These are phyloP conservation scores for Zonitis immaculata DNA, from an alignment of 2,888 invertebrate genomes.

Conservation along the genomic window DNA sequence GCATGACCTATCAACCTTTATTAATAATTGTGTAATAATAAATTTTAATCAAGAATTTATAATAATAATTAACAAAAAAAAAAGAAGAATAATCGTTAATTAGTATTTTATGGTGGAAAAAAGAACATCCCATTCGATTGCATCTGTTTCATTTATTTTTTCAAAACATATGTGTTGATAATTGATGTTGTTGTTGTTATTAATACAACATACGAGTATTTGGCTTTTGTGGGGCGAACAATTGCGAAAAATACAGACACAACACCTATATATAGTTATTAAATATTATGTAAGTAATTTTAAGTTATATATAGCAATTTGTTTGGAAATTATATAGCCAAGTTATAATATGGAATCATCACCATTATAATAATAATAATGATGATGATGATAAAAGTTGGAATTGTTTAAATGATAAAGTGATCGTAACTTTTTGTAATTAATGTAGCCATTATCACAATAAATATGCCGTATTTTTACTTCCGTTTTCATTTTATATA, in stretches of 20 bases:
- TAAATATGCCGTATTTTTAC: background rate
- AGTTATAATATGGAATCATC: too few relatives aligned
- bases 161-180: background rate
- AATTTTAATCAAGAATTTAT: background rate
- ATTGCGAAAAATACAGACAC: background rate
- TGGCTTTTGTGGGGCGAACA: background rate
- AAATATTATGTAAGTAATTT: background rate
- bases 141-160: background rate
- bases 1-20: constrained; percentile 11
- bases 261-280: background rate
- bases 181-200: too few relatives aligned
- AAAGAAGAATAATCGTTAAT: too few relatives aligned
- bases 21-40: constrained; percentile 4
- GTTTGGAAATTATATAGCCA: too few relatives aligned
- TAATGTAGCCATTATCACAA: background rate
- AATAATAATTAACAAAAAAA: too few relatives aligned
- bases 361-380: too few relatives aligned
- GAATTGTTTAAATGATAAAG: background rate
- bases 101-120: too few relatives aligned
- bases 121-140: background rate
- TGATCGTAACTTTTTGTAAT: background rate
- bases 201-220: background rate
- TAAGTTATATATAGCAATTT: too few relatives aligned
- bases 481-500: background rate
- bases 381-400: background rate